Conservation (phyloP, 2,888 invertebrate species). For the Syrista parreyssii region DNA sequence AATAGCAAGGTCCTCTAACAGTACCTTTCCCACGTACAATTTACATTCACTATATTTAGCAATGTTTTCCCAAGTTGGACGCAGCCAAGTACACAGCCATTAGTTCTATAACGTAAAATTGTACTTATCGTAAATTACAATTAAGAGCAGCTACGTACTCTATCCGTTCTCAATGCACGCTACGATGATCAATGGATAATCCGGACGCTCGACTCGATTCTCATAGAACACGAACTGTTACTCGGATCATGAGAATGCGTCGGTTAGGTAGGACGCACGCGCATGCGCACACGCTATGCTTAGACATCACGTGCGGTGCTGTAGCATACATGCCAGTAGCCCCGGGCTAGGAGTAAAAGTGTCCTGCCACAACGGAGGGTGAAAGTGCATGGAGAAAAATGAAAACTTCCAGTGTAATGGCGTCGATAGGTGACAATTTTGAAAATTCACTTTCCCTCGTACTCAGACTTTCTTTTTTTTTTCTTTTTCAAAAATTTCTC, state of each 20-base stretch:
- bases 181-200: neutral
- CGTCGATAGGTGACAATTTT: neutral
- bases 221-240: no score
- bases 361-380: neutral
- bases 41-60: neutral
- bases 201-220: neutral
- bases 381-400: neutral
- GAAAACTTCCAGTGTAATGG: neutral
- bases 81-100: neutral
- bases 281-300: neutral
- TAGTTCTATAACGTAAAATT: neutral
- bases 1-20: conserved; percentile 2
- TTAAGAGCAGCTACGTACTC: neutral
- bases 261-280: neutral
- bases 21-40: neutral
- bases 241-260: neutral
- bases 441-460: neutral
- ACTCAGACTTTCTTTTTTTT: neutral
- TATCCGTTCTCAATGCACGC: neutral
- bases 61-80: neutral
- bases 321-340: neutral
- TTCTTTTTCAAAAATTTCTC: neutral
- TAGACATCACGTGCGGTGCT: neutral
- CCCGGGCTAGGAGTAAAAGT: neutral
- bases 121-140: neutral